phyloP scores from a whole-genome alignment of 2,888 invertebrate species.

The Noctua janthe region DNA sequence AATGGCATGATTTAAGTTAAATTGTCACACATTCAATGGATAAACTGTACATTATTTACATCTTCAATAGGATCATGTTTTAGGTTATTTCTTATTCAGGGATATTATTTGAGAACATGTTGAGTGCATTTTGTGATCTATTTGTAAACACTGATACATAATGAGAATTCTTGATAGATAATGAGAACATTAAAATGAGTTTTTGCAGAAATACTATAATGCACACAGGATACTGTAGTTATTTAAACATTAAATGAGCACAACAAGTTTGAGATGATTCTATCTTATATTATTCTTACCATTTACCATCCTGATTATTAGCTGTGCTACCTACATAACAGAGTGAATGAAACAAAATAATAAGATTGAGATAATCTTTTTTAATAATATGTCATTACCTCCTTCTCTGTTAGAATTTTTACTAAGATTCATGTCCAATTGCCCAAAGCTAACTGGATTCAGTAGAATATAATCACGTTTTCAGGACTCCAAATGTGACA shows the following conservation, averaged over 20 bases:
- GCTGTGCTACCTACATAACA: background rate
- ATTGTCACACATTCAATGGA: background rate
- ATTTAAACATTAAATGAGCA: conserved; percentile 10
- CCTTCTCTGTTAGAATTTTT: background rate
- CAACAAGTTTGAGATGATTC: background rate
- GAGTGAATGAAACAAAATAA: background rate
- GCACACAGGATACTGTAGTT: background rate
- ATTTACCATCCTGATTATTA: background rate
- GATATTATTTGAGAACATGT: background rate
- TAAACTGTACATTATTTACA: background rate
- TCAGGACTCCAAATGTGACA: background rate
- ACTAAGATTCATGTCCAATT: background rate
- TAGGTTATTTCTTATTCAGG: conserved; percentile 38
- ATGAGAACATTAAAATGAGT: background rate
- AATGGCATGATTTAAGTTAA: background rate
- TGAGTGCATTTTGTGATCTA: background rate
- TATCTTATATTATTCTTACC: conserved; percentile 4
- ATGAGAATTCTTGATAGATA: background rate
- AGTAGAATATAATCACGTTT: background rate
- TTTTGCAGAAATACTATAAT: background rate
- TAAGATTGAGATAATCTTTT: background rate
- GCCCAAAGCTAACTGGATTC: background rate
- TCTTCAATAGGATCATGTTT: conserved; percentile 28
- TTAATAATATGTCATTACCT: background rate
- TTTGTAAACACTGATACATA: background rate